phyloP scores from a whole-genome alignment of 2,113 vertebrate genomes.

The Astatoreochromis straeleni region DNA sequence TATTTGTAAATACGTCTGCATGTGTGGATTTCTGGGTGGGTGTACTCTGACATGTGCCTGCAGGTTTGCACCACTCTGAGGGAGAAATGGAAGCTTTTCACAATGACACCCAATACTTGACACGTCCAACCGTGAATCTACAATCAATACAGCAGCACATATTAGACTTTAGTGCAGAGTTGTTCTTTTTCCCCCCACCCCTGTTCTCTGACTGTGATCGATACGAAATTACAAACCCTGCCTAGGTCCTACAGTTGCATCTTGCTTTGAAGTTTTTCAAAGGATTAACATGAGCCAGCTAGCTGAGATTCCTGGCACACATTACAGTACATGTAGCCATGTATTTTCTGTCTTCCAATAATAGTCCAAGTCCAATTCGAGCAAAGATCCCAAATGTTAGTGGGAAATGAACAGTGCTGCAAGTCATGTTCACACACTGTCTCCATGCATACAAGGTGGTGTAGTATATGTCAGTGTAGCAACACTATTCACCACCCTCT shows the following conservation, averaged over 20 bases:
- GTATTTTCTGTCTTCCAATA: not conserved
- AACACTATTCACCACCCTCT: not conserved
- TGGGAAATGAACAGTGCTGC: not conserved
- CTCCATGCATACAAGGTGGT: not conserved
- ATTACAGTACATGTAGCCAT: not conserved
- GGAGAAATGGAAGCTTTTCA: slow-evolving; percentile 35
- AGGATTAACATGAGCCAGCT: not conserved
- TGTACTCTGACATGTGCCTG: slow-evolving; percentile 12
- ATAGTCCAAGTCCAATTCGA: not conserved
- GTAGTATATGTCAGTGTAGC: not conserved
- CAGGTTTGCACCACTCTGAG: slow-evolving; percentile 14
- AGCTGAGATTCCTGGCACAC: not conserved
- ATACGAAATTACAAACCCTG: slow-evolving; percentile 18
- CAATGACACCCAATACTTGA: slow-evolving; percentile 40
- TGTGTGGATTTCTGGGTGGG: not conserved
- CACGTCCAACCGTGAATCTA: slow-evolving; percentile 31
- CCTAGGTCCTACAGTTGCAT: slow-evolving; percentile 9
- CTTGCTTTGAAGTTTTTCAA: slow-evolving; percentile 2
- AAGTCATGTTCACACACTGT: not conserved
- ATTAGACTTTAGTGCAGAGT: not conserved
- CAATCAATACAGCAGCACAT: slow-evolving; percentile 25
- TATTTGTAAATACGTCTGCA: not conserved
- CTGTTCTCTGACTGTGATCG: slow-evolving; percentile 7
- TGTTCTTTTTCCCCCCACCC: not conserved
- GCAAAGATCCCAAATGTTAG: slow-evolving; percentile 9